Evolutionary conservation across 2,888 invertebrate genomes (phyloP), one percentile per base, ranked within the genome.

Genomic region (Melolontha melolontha): DNA sequence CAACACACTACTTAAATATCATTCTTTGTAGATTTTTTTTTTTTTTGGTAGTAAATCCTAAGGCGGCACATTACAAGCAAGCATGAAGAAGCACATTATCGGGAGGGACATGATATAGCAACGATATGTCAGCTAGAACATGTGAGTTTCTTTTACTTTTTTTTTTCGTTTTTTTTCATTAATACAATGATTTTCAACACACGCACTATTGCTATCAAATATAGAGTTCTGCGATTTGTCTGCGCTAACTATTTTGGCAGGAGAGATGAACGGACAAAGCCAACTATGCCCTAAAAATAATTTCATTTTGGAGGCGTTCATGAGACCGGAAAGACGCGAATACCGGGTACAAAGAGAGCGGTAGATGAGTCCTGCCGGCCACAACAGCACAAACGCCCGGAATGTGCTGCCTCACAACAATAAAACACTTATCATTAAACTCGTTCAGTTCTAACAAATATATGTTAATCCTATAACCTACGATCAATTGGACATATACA

Each of bases 201-300:
- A 80, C 79, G 77, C 78, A 80, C 81, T 83, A 83, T 83, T 83
- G 82, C 82, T 82, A 82, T 82, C 79, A 81, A 79, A 81, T 80
- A 78, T 79, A 77, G 72, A 78, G 70, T 72, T 74, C 71, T 77
- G 78, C 77, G 78, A 77, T 78, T 77, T 78, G 75, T 78, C 77
- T 75, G 77, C 77, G 77, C 76, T 75, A 76, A 71, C 68, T 57
- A 65, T 74, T 75, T 78, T 83, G 84, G 83, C 83, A 83, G 83
- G 83, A 83, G 83, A 83, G 79, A 77, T 80, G 80, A 64, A 83
- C 82, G 84, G 83, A 83, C 82, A 83, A 83, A 84, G 83, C 83
- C 78, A 34, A 79, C 81, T 82, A 80, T 77, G 77, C 78, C 52
- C 52, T 66, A 59, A 50, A 68, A 65, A 52, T 65, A 68, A 59